Percentiles rank a stretch among this genome's conserved stretches.
Conservation (phyloP, 2,888 invertebrate species). For the Agriotes lineatus region DNA sequence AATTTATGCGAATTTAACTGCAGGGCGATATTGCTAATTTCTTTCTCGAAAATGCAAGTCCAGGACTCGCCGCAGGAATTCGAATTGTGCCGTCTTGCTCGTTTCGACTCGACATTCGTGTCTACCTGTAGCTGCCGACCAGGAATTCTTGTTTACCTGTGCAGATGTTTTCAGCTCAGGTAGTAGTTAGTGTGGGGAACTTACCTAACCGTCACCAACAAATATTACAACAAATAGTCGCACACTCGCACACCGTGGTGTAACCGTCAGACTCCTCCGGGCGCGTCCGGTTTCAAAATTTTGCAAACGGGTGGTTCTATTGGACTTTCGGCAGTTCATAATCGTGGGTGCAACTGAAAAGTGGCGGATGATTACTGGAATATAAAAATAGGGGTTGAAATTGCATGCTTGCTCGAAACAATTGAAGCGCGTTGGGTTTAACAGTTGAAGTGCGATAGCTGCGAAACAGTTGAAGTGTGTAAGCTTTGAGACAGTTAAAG, state of each 20-base stretch:
- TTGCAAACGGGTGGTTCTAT: not conserved
- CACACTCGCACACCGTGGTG: slow-evolving; percentile 36
- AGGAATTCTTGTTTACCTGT: slow-evolving; percentile 60
- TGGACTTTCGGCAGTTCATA: not conserved
- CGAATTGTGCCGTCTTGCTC: slow-evolving; percentile 1
- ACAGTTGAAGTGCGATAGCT: not conserved
- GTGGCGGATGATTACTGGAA: no score
- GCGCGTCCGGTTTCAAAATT: slow-evolving; percentile 24
- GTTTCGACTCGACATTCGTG: not conserved
- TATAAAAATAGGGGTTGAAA: no score
- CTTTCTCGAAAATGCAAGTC: not conserved
- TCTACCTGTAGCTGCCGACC: slow-evolving; percentile 11
- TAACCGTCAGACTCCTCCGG: slow-evolving; percentile 37
- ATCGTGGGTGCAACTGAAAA: no score
- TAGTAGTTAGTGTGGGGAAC: slow-evolving; percentile 58
- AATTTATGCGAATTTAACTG: not conserved
- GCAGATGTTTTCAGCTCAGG: slow-evolving; percentile 60
- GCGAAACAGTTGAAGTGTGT: not conserved
- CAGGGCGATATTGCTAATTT: not conserved
- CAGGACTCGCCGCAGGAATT: not conserved
- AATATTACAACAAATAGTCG: slow-evolving; percentile 46
- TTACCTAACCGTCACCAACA: slow-evolving; percentile 51
- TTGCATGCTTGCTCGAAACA: no score
- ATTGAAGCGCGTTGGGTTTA: no score
- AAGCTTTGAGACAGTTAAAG: not conserved